Evolutionary conservation across 2,888 invertebrate genomes (phyloP).

Genomic region (Dione vanillae): DNA sequence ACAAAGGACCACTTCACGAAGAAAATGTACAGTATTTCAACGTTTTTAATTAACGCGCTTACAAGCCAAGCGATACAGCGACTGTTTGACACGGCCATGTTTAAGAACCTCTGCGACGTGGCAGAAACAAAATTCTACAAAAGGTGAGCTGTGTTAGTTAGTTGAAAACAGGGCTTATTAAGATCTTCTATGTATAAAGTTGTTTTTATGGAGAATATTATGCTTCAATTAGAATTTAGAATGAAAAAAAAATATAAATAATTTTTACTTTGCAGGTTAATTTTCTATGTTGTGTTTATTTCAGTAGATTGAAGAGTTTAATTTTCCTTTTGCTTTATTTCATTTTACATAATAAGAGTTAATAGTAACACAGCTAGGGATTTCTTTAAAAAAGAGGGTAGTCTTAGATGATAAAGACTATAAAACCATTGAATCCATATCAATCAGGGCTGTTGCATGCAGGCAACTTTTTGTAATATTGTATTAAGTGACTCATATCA

Average conservation of each 20-base stretch:
- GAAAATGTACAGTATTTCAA: conserved; percentile 11
- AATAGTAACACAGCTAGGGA: too few relatives aligned
- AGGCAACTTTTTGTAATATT: too few relatives aligned
- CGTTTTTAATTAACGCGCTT: conserved; percentile 21
- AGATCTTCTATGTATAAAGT: not conserved
- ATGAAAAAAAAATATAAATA: not conserved
- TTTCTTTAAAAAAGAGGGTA: too few relatives aligned
- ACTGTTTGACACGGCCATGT: conserved; percentile 14
- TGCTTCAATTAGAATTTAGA: not conserved
- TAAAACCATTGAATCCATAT: too few relatives aligned
- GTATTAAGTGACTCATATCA: too few relatives aligned
- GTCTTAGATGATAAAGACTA: too few relatives aligned
- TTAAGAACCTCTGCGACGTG: conserved; percentile 2
- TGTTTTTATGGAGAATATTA: not conserved
- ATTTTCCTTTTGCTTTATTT: too few relatives aligned
- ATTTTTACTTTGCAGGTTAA: not conserved
- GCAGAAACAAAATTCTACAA: conserved; percentile 7
- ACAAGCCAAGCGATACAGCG: conserved; percentile 18
- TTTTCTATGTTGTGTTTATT: too few relatives aligned
- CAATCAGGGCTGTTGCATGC: too few relatives aligned
- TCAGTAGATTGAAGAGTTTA: too few relatives aligned
- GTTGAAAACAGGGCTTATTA: not conserved
- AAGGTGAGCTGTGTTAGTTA: conserved; percentile 3
- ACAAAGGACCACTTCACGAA: not conserved
- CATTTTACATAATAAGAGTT: too few relatives aligned